Base-by-base conservation (phyloP, 2,797 vertebrate genomes). In the Danio jaintianensis region DNA sequence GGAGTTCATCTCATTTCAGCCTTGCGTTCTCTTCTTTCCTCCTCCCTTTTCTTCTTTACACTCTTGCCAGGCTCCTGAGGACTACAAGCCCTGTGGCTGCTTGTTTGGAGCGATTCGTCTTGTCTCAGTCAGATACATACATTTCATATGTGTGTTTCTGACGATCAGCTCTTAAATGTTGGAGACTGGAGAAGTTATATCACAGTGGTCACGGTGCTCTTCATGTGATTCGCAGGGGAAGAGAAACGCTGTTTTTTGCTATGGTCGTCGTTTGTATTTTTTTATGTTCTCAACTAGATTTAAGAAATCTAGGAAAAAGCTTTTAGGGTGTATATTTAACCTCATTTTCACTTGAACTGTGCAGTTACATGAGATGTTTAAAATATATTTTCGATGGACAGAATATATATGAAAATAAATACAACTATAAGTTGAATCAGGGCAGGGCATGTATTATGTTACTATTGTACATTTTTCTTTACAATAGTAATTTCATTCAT, bases 1-100 rank as follows among this genome's bases (percentile, higher is more conserved):
- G 84, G 29, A 90, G 89, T 92, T 91, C 88, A 91, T 91, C 88
- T 92, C 69, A 91, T 92, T 92, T 91, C 82, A 87, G 86, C 85
- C 85, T 86, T 4, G 85, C 82, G 84, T 86, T 87, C 88, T 75
- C 47, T 48, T 82, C 86, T 80, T 84, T 83, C 74, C 83, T 79
- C 79, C 73, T 42, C 82, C 84, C 79, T 82, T 83, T 78, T 13
- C 84, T 85, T 88, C 86, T 85, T 71, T 72, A 83, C 83, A 84
- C 87, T 81, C 82, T 38, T 81, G 75, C 87, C 86, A 52, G 76
- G 82, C 83, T 89, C 82, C 89, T 89, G 47, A 77, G 73, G 62
- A 63, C 68, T 77, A 38, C 71, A 16, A 4, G 13, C 61, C 9
- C 40, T 43, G 7, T n/a, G 62, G 22, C 7, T 75, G 64, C 55